Conservation (phyloP, 2,113 vertebrate genomes). For the Ophthalmolycus amberensis region DNA sequence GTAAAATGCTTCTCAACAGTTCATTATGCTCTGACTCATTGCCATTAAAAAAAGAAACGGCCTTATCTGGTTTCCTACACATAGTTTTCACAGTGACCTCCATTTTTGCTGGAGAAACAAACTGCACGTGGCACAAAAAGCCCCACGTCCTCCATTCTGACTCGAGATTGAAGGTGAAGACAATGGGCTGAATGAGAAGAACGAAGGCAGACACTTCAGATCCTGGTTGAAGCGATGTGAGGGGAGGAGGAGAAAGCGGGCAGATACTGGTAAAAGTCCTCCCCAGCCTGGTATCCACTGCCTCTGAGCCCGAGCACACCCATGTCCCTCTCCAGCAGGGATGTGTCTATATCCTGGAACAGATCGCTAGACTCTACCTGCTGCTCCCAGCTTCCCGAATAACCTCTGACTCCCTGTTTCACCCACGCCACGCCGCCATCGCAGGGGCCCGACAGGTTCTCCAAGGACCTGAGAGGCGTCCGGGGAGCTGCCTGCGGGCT, state of each 20-base stretch:
- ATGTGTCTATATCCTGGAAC: slow-evolving; percentile 87
- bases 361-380: slow-evolving; percentile 76
- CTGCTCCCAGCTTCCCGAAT: slow-evolving; percentile 47
- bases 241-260: slow-evolving; percentile 45
- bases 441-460: slow-evolving; percentile 64
- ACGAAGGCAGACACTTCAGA: slow-evolving; percentile 65
- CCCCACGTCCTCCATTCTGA: slow-evolving; percentile 19
- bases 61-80: not conserved
- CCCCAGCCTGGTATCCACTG: slow-evolving; percentile 34
- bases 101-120: not conserved
- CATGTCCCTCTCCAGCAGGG: slow-evolving; percentile 82
- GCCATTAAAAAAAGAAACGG: not conserved
- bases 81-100: not conserved
- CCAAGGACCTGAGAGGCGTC: slow-evolving; percentile 73
- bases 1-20: slow-evolving; percentile 1
- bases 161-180: slow-evolving; percentile 32
- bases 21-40: slow-evolving; percentile 32
- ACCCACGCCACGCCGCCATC: slow-evolving; percentile 23
- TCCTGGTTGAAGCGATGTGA: slow-evolving; percentile 50
- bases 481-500: slow-evolving; percentile 56
- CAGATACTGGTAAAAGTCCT: slow-evolving; percentile 69
- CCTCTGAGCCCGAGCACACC: slow-evolving; percentile 57
- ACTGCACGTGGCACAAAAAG: slow-evolving; percentile 22
- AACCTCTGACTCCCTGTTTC: slow-evolving; percentile 41
- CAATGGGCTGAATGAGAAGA: slow-evolving; percentile 53